Base-by-base conservation (phyloP, 2,113 vertebrate species). In the Anoura caudifer region DNA sequence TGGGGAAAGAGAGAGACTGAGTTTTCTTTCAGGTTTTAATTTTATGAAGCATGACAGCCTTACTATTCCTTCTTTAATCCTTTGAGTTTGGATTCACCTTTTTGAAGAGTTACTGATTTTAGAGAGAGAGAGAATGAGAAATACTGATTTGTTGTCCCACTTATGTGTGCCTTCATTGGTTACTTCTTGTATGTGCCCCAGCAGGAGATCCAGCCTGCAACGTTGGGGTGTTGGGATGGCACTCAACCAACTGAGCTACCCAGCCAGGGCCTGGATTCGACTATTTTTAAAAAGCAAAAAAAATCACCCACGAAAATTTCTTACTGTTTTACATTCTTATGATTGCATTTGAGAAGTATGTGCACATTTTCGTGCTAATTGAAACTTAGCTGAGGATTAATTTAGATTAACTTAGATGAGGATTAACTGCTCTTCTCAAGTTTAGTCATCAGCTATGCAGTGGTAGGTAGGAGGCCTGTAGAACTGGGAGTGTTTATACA, bases 381-480 rank as follows among this genome's bases (percentile, higher is more conserved):
- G 47, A 36, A 95, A 85, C 69, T 94, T 93, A 19, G n/a, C n/a
- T n/a, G n/a, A n/a, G n/a, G n/a, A n/a, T n/a, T n/a, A n/a, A n/a
- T n/a, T n/a, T n/a, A n/a, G n/a, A n/a, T n/a, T n/a, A n/a, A n/a
- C n/a, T n/a, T n/a, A 95, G 92, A 79, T 16, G 2, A 75, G 90
- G 90, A 97, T 98, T 96, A 92, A 2, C 98, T 98, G 85, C 79
- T 95, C 88, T 95, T 80, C 59, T 72, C 67, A 70, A 90, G 73
- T 95, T 97, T 92, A 96, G 92, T 90, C 63, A 33, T 98, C 33
- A 50, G 76, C 88, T 97, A 0, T 85, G 81, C 9, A 1, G 76
- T 43, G 0, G 1, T 98, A 97, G 98, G 97, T 19, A 15, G 52
- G 54, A 65, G 82, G 89, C 87, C 98, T 97, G 97, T 72, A 92